These are phyloP conservation scores for Passer domesticus DNA, from an alignment of 2,113 vertebrate genomes.

Conservation along the genomic window DNA sequence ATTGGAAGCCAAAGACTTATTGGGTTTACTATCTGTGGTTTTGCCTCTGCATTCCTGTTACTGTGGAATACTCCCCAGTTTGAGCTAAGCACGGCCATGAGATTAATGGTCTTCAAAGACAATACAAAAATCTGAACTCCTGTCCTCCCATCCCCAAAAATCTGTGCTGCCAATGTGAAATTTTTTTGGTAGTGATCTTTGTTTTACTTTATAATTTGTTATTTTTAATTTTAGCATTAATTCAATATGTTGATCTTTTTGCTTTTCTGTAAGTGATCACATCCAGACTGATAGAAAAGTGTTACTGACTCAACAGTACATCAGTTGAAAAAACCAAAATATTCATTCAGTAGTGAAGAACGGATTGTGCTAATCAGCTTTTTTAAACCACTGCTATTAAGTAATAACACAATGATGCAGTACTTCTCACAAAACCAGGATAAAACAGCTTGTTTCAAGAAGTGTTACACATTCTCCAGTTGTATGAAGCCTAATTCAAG, in stretches of 20 bases:
- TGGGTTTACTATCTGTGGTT: background rate
- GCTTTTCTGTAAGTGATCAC: background rate
- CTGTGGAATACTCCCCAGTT: background rate
- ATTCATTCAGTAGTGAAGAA: background rate
- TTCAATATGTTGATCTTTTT: background rate
- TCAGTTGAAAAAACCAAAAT: background rate
- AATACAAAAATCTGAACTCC: background rate
- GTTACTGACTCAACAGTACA: background rate
- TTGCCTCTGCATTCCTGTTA: background rate
- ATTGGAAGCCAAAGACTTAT: constrained; percentile 26
- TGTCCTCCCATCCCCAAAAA: background rate
- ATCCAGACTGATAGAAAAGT: background rate
- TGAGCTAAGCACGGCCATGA: background rate
- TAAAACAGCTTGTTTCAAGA: background rate
- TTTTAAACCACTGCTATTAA: background rate
- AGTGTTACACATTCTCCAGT: background rate
- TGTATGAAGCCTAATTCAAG: background rate
- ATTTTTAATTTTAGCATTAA: background rate
- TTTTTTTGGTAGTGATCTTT: background rate
- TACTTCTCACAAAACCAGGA: background rate
- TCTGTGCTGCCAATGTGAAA: background rate
- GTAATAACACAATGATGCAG: background rate
- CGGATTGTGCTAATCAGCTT: background rate
- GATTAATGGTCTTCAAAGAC: background rate
- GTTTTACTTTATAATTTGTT: background rate